These are phyloP conservation scores for Alcedo quadribrachys DNA, from an alignment of 2,797 vertebrate species.

Conservation along the genomic window DNA sequence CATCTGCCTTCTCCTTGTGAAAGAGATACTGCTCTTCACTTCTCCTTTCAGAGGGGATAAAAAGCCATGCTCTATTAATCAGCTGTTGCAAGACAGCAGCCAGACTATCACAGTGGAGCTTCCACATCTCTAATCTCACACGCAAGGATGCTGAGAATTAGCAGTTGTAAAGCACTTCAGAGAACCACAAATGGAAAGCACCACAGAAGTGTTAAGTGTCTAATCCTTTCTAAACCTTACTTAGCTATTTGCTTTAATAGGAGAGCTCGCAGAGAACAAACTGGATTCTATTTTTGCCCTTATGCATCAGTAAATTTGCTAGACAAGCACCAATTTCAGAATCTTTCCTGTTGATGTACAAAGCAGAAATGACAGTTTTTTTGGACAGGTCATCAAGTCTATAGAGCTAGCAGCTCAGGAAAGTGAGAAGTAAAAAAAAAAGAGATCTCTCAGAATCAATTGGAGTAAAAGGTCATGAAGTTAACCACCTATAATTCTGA, in stretches of 20 bases:
- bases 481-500: background rate
- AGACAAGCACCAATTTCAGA: conserved; percentile 5
- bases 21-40: background rate
- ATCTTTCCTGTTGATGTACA: background rate
- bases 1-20: background rate
- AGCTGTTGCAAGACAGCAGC: background rate
- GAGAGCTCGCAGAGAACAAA: background rate
- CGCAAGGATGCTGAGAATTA: background rate
- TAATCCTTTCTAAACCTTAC: conserved; percentile 41
- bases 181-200: conserved; percentile 32
- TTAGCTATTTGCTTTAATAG: conserved; percentile 34
- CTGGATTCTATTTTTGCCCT: conserved; percentile 4
- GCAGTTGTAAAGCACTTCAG: conserved; percentile 21
- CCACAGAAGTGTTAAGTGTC: background rate
- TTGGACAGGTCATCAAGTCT: background rate
- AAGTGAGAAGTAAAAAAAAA: background rate
- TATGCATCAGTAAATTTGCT: conserved; percentile 12
- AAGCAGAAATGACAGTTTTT: background rate
- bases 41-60: background rate
- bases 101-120: background rate
- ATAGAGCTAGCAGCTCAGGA: background rate
- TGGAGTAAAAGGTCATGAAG: background rate
- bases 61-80: background rate
- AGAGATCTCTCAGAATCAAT: background rate
- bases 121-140: background rate